These are phyloP conservation scores for Platysteira castanea DNA, from an alignment of 2,113 vertebrate species.

Conservation along the genomic window DNA sequence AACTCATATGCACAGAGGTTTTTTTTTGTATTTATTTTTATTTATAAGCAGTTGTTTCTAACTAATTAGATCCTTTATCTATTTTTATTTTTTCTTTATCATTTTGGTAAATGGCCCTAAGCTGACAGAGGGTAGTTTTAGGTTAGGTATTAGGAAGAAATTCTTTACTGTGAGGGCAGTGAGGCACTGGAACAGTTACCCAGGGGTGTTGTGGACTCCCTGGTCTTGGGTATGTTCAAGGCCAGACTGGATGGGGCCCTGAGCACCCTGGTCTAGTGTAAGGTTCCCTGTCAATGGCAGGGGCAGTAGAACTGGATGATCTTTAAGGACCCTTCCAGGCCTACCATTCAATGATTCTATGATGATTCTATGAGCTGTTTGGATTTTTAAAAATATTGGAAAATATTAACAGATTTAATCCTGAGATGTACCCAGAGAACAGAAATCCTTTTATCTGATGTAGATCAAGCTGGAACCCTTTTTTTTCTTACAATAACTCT, in stretches of 20 bases:
- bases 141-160: not conserved
- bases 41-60: not conserved
- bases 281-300: not conserved
- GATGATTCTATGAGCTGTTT: not conserved
- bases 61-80: not conserved
- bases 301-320: not conserved
- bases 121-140: fast-evolving
- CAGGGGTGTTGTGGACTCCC: not conserved
- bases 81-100: not conserved
- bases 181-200: not conserved
- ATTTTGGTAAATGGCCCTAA: not conserved
- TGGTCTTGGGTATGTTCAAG: not conserved
- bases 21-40: not conserved
- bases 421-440: not conserved
- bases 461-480: not conserved
- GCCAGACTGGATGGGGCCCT: not conserved
- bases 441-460: not conserved
- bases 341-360: not conserved
- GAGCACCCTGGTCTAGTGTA: not conserved
- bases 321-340: not conserved
- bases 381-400: not conserved
- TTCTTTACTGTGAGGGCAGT: not conserved
- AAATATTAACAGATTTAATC: not conserved
- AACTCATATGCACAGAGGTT: not conserved
- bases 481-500: not conserved